Evolutionary conservation across 2,113 vertebrate genomes (phyloP).

Genomic region (Zosterops lateralis): DNA sequence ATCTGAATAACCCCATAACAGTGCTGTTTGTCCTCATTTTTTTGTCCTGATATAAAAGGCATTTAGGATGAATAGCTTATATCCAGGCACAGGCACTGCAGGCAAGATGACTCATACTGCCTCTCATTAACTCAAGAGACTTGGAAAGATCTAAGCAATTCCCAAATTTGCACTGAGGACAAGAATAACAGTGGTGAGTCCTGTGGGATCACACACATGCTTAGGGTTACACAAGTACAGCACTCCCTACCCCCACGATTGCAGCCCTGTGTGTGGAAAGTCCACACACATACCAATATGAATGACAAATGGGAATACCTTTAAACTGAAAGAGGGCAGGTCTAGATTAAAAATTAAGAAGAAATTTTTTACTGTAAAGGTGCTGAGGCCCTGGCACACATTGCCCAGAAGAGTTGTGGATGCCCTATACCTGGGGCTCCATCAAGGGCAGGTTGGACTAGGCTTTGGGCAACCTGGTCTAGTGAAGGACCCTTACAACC

Average conservation of each 20-base stretch:
- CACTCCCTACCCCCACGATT: rapidly evolving
- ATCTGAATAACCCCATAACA: neutral
- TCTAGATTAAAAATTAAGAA: neutral
- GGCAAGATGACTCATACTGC: neutral
- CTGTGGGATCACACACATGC: neutral
- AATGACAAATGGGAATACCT: neutral
- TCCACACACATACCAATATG: too few species aligned
- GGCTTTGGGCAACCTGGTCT: neutral
- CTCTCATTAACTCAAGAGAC: neutral
- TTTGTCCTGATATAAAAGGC: neutral
- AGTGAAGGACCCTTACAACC: neutral
- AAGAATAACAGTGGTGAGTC: neutral
- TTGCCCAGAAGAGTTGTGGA: neutral
- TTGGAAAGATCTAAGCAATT: neutral
- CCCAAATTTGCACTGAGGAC: neutral
- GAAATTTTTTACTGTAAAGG: neutral
- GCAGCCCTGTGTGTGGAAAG: neutral
- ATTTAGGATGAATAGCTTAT: neutral
- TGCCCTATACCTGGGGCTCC: neutral
- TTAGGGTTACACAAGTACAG: neutral
- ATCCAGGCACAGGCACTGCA: neutral
- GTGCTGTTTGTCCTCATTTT: neutral
- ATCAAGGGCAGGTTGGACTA: too few species aligned
- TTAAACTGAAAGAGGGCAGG: neutral
- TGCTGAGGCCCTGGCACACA: neutral